phyloP scores from a whole-genome alignment of 2,888 invertebrate genomes.

The Caradrina clavipalpis region DNA sequence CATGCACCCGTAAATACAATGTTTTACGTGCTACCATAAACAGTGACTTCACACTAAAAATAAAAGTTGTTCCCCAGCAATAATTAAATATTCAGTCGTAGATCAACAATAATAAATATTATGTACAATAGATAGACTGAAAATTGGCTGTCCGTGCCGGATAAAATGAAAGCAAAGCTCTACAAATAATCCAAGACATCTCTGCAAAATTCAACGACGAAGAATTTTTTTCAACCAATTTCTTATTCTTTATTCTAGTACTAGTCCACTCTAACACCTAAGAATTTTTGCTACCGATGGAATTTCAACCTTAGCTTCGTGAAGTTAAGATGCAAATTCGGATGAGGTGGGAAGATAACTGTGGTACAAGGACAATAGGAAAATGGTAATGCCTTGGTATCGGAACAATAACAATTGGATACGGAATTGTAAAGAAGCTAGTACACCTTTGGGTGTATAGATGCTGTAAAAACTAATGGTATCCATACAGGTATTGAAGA shows the following conservation, averaged over 20 bases:
- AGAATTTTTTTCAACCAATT: conserved; percentile 40
- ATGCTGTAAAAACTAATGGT: conserved; percentile 61
- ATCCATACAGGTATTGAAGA: conserved; percentile 39
- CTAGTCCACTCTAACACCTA: conserved; percentile 43
- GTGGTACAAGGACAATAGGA: conserved; percentile 42
- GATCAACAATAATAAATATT: conserved; percentile 28
- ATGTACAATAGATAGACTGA: conserved; percentile 11
- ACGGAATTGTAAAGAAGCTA: conserved; percentile 56
- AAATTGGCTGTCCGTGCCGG: conserved; percentile 15
- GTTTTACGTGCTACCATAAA: too few species aligned
- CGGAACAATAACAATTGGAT: conserved; percentile 60
- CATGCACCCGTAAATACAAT: too few species aligned
- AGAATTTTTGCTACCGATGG: background rate
- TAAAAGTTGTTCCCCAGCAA: too few species aligned
- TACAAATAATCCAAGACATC: conserved; percentile 38
- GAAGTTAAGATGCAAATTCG: conserved; percentile 19
- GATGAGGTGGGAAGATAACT: conserved; percentile 1
- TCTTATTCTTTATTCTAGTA: conserved; percentile 29
- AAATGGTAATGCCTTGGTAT: conserved; percentile 59
- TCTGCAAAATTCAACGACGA: conserved; percentile 40
- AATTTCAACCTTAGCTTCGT: conserved; percentile 33
- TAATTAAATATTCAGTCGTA: conserved; percentile 31
- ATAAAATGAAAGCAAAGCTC: conserved; percentile 1
- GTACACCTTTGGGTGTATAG: conserved; percentile 41
- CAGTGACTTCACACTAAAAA: too few species aligned